phyloP scores from a whole-genome alignment of 2,888 invertebrate genomes.

The Polydrusus tereticollis region DNA sequence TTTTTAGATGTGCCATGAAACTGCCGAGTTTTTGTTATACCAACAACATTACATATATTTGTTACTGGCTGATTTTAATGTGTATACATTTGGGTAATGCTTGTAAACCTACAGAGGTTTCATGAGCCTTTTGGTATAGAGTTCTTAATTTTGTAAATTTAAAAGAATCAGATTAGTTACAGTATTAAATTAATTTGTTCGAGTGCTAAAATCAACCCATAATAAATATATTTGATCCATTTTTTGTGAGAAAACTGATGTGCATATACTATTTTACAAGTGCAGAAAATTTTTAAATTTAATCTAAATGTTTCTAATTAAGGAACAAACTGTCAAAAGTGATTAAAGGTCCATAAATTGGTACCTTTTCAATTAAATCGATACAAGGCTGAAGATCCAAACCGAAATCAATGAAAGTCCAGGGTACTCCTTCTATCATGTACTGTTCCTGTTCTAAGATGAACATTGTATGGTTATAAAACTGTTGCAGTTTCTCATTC shows the following conservation, averaged over 20 bases:
- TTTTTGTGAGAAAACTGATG: slow-evolving; percentile 28
- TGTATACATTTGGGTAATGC: background rate
- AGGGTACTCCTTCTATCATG: slow-evolving; percentile 90
- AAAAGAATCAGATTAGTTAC: too few species aligned
- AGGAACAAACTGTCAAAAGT: background rate
- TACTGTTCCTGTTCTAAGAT: slow-evolving; percentile 96
- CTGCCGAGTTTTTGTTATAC: background rate
- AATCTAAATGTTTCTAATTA: background rate
- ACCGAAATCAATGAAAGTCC: slow-evolving; percentile 96
- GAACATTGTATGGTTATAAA: slow-evolving; percentile 98
- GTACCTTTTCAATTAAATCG: slow-evolving; percentile 91
- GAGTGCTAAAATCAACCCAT: background rate
- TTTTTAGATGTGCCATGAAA: background rate
- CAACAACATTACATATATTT: background rate
- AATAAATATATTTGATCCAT: background rate
- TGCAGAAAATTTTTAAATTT: slow-evolving; percentile 37
- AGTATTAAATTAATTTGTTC: too few species aligned
- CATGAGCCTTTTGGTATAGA: too few species aligned
- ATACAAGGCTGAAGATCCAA: slow-evolving; percentile 94
- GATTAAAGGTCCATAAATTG: slow-evolving; percentile 2
- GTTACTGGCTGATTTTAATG: background rate
- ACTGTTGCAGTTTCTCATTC: slow-evolving; percentile 95
- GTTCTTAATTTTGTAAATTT: too few species aligned
- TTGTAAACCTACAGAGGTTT: background rate
- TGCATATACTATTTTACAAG: slow-evolving; percentile 49